phyloP scores from a whole-genome alignment of 2,888 invertebrate species.

The Euzophera pinguis region DNA sequence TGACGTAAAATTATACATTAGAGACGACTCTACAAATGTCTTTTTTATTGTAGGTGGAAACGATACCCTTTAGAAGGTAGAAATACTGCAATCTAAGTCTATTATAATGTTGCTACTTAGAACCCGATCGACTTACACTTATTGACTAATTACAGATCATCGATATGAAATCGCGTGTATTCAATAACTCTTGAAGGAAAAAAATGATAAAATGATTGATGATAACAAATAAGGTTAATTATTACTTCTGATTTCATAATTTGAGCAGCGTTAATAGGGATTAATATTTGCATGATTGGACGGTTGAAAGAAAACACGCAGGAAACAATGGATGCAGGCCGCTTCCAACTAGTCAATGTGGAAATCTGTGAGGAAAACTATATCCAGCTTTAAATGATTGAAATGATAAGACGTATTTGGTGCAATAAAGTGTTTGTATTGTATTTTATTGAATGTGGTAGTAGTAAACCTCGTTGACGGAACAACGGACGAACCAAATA shows the following conservation, averaged over 20 bases:
- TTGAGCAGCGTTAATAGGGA: background rate
- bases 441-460: too few relatives aligned
- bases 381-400: too few relatives aligned
- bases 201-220: background rate
- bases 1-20: background rate
- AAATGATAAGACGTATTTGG: too few relatives aligned
- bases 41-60: too few relatives aligned
- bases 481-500: too few relatives aligned
- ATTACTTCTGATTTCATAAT: background rate
- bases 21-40: background rate
- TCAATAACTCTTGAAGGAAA: background rate
- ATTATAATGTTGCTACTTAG: background rate
- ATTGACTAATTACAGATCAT: background rate
- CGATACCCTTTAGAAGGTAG: too few relatives aligned
- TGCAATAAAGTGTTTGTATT: too few relatives aligned
- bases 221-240: background rate
- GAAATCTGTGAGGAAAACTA: too few relatives aligned
- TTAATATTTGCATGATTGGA: background rate
- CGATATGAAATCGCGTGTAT: background rate
- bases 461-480: too few relatives aligned
- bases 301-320: background rate
- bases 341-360: too few relatives aligned
- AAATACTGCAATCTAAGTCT: background rate
- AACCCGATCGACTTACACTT: background rate
- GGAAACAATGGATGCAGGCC: too few relatives aligned